Conservation (phyloP, 2,888 invertebrate species). For the Cerastoderma edule region DNA sequence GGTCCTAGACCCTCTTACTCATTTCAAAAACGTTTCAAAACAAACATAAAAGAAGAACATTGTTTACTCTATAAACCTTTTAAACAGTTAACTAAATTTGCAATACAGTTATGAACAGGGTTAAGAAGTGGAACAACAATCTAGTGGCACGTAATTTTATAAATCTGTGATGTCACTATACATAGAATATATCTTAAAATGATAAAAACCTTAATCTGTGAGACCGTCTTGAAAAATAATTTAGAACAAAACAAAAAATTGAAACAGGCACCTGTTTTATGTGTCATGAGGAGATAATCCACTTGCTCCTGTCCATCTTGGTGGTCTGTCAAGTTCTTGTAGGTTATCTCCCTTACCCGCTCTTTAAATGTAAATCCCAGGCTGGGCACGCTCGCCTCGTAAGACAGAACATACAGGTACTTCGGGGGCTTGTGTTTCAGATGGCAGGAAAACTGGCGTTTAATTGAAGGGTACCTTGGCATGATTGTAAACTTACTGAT, state of each 20-base stretch:
- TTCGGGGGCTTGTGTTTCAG: constrained; percentile 73
- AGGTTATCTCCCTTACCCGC: constrained; percentile 49
- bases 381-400: constrained; percentile 72
- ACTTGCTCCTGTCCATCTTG: constrained; percentile 49
- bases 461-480: constrained; percentile 74
- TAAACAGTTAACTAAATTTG: too few species aligned
- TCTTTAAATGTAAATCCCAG: constrained; percentile 64
- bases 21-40: too few species aligned
- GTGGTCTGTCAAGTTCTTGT: constrained; percentile 55
- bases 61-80: too few species aligned
- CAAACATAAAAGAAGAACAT: too few species aligned
- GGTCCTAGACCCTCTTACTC: too few species aligned
- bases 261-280: constrained; percentile 53
- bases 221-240: too few species aligned
- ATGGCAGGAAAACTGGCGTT: constrained; percentile 78
- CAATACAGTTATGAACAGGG: too few species aligned
- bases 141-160: too few species aligned
- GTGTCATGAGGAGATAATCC: constrained; percentile 70
- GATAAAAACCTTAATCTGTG: too few species aligned
- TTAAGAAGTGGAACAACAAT: too few species aligned
- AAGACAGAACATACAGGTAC: constrained; percentile 78
- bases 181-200: too few species aligned
- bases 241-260: neutral
- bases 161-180: too few species aligned
- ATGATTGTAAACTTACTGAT: constrained; percentile 77